These are phyloP conservation scores for Leptopilina drosophilae DNA, from an alignment of 2,888 invertebrate genomes.

Conservation along the genomic window DNA sequence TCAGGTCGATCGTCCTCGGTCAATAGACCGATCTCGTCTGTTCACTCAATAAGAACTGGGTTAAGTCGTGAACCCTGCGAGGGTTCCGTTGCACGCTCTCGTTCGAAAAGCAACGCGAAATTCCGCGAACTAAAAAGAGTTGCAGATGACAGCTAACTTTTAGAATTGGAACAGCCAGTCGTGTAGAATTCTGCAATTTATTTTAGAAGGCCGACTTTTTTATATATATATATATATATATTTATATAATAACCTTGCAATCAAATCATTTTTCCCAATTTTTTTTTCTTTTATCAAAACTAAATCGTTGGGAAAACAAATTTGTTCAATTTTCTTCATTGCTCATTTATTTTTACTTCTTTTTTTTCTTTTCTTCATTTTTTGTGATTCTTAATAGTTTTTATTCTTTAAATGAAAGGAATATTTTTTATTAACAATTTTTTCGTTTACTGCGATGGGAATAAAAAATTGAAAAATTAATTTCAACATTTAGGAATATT, in stretches of 20 bases:
- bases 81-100: constrained; percentile 48
- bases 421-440: no score
- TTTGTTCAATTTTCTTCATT: no score
- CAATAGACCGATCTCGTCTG: constrained; percentile 29
- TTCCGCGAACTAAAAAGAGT: constrained; percentile 32
- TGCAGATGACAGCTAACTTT: constrained; percentile 9
- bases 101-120: constrained; percentile 38
- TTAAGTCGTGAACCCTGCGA: constrained; percentile 46
- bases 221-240: constrained; percentile 1
- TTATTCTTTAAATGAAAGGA: no score
- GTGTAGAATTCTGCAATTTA: constrained; percentile 23
- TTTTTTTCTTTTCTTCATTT: no score
- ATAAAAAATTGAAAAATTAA: no score
- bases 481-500: no score
- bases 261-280: not conserved
- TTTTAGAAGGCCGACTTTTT: not conserved
- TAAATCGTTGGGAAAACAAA: no score
- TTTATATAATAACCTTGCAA: constrained; percentile 16
- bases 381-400: no score
- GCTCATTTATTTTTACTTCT: no score
- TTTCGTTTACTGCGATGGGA: no score
- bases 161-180: constrained; percentile 26
- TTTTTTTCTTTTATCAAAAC: no score
- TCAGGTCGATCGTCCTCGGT: constrained; percentile 30
- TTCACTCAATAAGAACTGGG: constrained; percentile 45